These are phyloP conservation scores for Casuarius casuarius DNA, from an alignment of 2,113 vertebrate genomes.

Conservation along the genomic window DNA sequence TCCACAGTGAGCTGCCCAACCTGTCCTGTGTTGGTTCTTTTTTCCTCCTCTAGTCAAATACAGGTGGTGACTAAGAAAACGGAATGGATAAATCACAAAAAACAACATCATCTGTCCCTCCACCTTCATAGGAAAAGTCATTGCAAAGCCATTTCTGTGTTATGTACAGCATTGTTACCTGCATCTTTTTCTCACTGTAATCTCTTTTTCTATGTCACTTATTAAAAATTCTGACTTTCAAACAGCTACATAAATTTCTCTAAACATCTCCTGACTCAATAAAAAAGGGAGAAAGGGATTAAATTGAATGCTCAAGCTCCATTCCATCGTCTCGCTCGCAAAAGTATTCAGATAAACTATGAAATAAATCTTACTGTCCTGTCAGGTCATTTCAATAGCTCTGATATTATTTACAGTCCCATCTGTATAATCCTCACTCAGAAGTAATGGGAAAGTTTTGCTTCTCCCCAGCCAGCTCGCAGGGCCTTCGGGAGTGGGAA, in stretches of 20 bases:
- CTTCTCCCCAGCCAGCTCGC: not conserved
- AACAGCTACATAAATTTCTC: conserved; percentile 75
- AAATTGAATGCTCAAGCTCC: conserved; percentile 63
- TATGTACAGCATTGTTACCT: conserved; percentile 52
- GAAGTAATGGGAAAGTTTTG: conserved; percentile 42
- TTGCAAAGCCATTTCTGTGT: conserved; percentile 46
- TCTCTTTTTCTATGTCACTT: conserved; percentile 66
- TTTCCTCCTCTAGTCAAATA: not conserved
- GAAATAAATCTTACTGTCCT: conserved; percentile 75
- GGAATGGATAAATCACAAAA: conserved; percentile 27
- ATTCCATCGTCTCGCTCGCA: conserved; percentile 60
- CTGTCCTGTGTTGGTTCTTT: not conserved
- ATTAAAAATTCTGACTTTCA: conserved; percentile 76
- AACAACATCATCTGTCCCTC: not conserved
- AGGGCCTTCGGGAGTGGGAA: conserved; percentile 40
- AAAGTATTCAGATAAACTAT: conserved; percentile 68
- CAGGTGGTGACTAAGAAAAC: conserved; percentile 9
- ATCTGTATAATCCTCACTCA: conserved; percentile 44
- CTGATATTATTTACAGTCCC: conserved; percentile 70
- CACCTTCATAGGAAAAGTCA: conserved; percentile 25
- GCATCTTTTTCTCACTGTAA: conserved; percentile 34
- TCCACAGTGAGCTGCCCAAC: not conserved
- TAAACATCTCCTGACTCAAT: conserved; percentile 69
- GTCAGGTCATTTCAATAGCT: conserved; percentile 68
- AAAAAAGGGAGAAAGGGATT: conserved; percentile 65